phyloP scores from a whole-genome alignment of 1,140 invertebrate species.

The Leptinotarsa defecta region DNA sequence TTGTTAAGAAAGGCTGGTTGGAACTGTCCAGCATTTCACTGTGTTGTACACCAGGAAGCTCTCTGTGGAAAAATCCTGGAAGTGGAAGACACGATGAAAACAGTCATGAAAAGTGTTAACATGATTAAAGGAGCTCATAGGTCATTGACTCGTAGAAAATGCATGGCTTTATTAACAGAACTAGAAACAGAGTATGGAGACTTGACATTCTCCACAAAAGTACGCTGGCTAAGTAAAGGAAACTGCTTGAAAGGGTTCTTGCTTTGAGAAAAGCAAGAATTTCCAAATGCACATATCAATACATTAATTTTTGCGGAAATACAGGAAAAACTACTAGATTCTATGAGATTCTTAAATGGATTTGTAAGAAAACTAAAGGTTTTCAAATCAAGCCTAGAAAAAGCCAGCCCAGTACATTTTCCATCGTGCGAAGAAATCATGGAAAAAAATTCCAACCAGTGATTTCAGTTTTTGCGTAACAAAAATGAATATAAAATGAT shows the following conservation, averaged over 20 bases:
- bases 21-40: background rate
- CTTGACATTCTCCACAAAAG: background rate
- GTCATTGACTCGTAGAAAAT: too few relatives aligned
- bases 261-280: background rate
- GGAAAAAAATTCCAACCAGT: too few relatives aligned
- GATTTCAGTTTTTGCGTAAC: too few relatives aligned
- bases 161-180: background rate
- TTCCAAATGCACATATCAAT: too few relatives aligned
- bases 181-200: background rate
- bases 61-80: too few relatives aligned
- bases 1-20: background rate
- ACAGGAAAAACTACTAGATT: background rate
- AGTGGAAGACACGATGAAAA: background rate
- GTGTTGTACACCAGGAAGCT: background rate
- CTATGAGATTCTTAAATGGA: background rate
- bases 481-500: too few relatives aligned
- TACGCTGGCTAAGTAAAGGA: background rate
- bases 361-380: too few relatives aligned
- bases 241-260: background rate
- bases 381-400: too few relatives aligned
- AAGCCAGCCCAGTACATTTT: too few relatives aligned
- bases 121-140: background rate
- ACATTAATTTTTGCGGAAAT: too few relatives aligned
- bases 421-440: too few relatives aligned
- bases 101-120: constrained; percentile 1